Conservation (phyloP, 2,888 invertebrate genomes). For the Tenthredo scrophulariae region DNA sequence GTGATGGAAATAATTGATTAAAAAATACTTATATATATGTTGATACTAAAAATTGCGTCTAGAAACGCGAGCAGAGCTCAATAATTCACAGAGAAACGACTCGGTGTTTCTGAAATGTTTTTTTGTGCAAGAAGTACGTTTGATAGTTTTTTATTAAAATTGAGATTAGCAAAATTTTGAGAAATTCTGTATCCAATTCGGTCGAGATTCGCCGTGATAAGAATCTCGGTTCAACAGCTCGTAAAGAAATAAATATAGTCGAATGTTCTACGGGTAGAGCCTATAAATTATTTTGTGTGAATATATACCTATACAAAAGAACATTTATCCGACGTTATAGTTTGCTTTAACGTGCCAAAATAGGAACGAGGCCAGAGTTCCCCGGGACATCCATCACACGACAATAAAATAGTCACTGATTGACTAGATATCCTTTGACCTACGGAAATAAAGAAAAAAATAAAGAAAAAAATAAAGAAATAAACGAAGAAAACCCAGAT, state of each 20-base stretch:
- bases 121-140: neutral
- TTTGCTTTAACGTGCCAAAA: conserved; percentile 28
- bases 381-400: neutral
- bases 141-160: neutral
- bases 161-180: neutral
- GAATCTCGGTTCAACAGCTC: conserved; percentile 21
- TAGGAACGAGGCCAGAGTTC: neutral
- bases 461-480: neutral
- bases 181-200: neutral
- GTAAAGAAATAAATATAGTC: neutral
- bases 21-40: too few species aligned
- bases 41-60: too few species aligned
- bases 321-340: conserved; percentile 33
- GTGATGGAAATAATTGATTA: too few species aligned
- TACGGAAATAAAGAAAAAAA: neutral
- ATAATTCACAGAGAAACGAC: neutral
- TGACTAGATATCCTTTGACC: conserved; percentile 30
- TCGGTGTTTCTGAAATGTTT: neutral
- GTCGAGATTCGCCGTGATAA: neutral
- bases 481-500: neutral
- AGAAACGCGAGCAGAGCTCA: neutral
- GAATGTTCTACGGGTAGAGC: neutral
- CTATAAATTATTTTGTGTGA: neutral
- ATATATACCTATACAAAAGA: neutral
- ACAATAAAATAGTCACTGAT: conserved; percentile 41